Evolutionary conservation across 23 tunicate species (phyloP).

Genomic region (Clavelina lepadiformis): DNA sequence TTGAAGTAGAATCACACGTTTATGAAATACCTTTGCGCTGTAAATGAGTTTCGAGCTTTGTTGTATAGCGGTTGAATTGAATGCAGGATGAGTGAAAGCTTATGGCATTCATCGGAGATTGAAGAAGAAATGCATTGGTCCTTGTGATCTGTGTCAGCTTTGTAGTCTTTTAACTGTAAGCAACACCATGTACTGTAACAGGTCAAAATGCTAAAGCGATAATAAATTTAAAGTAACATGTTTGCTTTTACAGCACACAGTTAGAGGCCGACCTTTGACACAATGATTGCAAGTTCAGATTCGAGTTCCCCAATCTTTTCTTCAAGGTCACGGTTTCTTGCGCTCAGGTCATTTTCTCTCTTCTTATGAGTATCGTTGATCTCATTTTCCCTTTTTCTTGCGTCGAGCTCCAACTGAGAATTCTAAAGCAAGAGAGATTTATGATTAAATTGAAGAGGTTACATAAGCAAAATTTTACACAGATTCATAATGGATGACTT

Average conservation of each 20-base stretch:
- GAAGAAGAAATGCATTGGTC: slow-evolving; percentile 16
- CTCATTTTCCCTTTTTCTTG: slow-evolving; percentile 1
- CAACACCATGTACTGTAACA: not conserved
- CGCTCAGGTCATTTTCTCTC: slow-evolving; percentile 7
- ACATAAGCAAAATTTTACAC: too few relatives aligned
- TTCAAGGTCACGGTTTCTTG: slow-evolving; percentile 19
- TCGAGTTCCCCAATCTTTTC: slow-evolving; percentile 6
- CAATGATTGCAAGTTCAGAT: slow-evolving; percentile 6
- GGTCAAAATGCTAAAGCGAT: not conserved
- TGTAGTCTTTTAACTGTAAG: slow-evolving; percentile 20
- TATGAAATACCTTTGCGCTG: too few relatives aligned
- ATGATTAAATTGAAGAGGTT: too few relatives aligned
- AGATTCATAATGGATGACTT: too few relatives aligned
- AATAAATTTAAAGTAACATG: too few relatives aligned
- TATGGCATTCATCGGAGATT: slow-evolving; percentile 21
- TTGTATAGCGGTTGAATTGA: slow-evolving; percentile 1
- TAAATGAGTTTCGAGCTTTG: too few relatives aligned
- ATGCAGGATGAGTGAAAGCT: slow-evolving; percentile 6
- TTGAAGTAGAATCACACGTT: too few relatives aligned
- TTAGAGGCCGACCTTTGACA: slow-evolving; percentile 10
- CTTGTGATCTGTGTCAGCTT: slow-evolving; percentile 19
- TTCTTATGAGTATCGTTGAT: not conserved
- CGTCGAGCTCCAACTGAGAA: slow-evolving; percentile 16
- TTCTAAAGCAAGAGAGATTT: slow-evolving; percentile 10
- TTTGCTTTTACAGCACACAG: not conserved